These are phyloP conservation scores for Rhinoraja longicauda DNA, from an alignment of 2,797 vertebrate genomes.

Conservation along the genomic window DNA sequence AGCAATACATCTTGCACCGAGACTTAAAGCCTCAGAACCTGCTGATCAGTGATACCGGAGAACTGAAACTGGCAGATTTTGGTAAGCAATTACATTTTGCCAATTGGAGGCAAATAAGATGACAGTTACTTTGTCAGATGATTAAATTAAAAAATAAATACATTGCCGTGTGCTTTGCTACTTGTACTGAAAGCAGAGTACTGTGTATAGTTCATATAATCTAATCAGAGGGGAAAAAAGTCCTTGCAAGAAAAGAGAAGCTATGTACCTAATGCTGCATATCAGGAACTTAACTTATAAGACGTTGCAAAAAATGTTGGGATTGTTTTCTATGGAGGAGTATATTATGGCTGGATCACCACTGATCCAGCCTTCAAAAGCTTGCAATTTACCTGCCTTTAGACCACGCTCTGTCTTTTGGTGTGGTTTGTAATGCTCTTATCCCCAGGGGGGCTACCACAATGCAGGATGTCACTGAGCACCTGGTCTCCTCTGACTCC, in stretches of 20 bases:
- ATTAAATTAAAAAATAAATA: background rate
- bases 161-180: background rate
- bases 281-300: background rate
- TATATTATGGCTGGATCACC: no score
- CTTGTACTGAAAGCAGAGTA: background rate
- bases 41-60: constrained; percentile 92
- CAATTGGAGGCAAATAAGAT: background rate
- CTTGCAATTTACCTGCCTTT: no score
- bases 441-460: background rate
- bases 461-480: no score
- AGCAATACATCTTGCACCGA: constrained; percentile 92
- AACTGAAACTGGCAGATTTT: constrained; percentile 95
- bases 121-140: background rate
- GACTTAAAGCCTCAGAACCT: constrained; percentile 98
- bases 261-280: no score
- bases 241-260: background rate
- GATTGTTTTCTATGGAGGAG: background rate
- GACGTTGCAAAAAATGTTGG: background rate
- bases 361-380: no score
- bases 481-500: no score
- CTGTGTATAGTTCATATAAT: background rate
- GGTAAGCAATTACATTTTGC: constrained; percentile 58
- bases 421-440: background rate
- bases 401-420: no score
- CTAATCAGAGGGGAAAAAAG: background rate